phyloP scores from a whole-genome alignment of 2,888 invertebrate genomes.

The Liopterus haemorrhoidalis region DNA sequence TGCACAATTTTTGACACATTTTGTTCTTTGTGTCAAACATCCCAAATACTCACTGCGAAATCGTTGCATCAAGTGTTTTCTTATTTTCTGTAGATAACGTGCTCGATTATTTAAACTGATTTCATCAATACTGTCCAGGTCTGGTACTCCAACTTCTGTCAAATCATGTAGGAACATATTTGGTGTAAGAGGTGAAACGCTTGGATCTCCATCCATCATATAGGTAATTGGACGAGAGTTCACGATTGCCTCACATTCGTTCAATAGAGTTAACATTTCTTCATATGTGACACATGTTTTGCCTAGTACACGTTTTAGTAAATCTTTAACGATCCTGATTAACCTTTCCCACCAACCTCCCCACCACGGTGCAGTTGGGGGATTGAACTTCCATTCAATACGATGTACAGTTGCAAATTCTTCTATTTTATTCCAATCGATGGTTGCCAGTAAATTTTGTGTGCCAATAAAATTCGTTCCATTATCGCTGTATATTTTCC shows the following conservation, averaged over 20 bases:
- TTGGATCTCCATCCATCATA: slow-evolving; percentile 9
- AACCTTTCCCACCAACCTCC: slow-evolving; percentile 44
- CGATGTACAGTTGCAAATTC: no score
- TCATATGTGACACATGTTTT: slow-evolving; percentile 33
- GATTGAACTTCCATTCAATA: no score
- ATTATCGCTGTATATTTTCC: slow-evolving; percentile 29
- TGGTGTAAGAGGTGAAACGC: no score
- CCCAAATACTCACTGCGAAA: slow-evolving; percentile 31
- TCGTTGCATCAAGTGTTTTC: slow-evolving; percentile 25
- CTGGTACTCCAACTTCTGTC: slow-evolving; percentile 25
- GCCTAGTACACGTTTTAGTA: slow-evolving; percentile 39
- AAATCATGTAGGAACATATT: slow-evolving; percentile 33
- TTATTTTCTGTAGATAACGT: slow-evolving; percentile 25
- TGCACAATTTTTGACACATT: no score
- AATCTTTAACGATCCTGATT: slow-evolving; percentile 39
- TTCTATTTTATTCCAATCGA: no score
- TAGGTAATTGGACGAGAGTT: slow-evolving; percentile 35
- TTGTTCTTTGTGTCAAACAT: no score
- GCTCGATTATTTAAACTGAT: slow-evolving; percentile 22
- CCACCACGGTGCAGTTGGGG: no score
- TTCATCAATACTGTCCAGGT: slow-evolving; percentile 27
- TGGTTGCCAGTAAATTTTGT: no score
- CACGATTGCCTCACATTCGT: slow-evolving; percentile 37
- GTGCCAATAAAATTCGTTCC: not conserved
- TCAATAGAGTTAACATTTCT: slow-evolving; percentile 32